Evolutionary conservation across 2,888 invertebrate species (phyloP), one percentile per base, ranked within the genome.

Genomic region (Deilephila porcellus): DNA sequence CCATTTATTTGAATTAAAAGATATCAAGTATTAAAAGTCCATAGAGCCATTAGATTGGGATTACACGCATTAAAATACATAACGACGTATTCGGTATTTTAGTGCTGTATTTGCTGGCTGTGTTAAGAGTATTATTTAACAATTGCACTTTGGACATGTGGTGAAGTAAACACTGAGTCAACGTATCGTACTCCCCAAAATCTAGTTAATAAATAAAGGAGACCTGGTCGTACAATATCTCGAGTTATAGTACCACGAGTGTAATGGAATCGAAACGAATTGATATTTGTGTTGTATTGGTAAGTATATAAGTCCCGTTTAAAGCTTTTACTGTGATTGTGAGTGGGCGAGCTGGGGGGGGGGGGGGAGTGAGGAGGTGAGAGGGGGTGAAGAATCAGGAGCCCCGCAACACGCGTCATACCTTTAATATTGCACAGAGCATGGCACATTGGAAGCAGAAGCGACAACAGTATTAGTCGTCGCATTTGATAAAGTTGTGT

Each of bases 291-390:
- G 52, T 67, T 67, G 52, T 52, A 45, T 25, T 7, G 67, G 52
- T 67, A 67, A 67, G 67, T 67, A 67, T 19, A 67, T 67, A 8
- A 25, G 52, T 67, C 25, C 45, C 67, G 67, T 67, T 67, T 67
- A 73, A 73, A 73, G 67, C 72, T 73, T 73, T 73, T 67, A 73
- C 53, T 45, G 67, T 73, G 64, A 72, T 72, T 72, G 72, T 67
- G 56, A 20, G 53, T 29, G 45, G 63, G 37, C 32, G 63, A 32
- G 56, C 0, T n/a, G 53, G 14, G 7, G 20, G 4, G 56, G 34
- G 64, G 25, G 52, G 25, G 1, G 25, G 17, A 70, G 3, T 0
- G 59, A 6, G 52, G 37, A 20, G 7, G 3, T 5, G 7, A 5
- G 20, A 29, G 4, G 53, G 29, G 25, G 45, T 1, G 5, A 56